phyloP scores from a whole-genome alignment of 2,797 vertebrate genomes.

The Poecilia picta region DNA sequence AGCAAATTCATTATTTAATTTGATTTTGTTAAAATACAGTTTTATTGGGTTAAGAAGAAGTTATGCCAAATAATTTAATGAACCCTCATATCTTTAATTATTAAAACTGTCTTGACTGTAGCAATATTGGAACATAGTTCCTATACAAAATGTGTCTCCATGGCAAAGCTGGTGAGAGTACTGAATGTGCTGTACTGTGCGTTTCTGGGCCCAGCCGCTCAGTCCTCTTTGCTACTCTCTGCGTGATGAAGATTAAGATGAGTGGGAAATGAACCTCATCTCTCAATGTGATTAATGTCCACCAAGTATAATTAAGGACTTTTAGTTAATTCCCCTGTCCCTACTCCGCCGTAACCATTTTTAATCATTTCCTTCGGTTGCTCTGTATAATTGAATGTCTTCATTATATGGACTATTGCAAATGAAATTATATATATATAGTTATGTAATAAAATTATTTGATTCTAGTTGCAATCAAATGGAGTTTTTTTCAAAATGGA shows the following conservation, averaged over 20 bases:
- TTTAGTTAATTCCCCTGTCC: constrained; percentile 84
- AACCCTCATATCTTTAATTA: neutral
- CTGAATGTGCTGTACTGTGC: constrained; percentile 15
- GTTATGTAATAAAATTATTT: constrained; percentile 37
- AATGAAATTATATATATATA: constrained; percentile 29
- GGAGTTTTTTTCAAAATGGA: neutral
- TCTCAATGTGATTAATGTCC: constrained; percentile 81
- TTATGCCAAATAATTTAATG: neutral
- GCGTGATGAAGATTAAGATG: constrained; percentile 81
- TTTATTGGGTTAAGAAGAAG: neutral
- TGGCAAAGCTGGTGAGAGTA: constrained; percentile 15
- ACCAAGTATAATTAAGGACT: constrained; percentile 84
- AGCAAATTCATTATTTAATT: neutral
- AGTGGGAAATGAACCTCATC: constrained; percentile 81
- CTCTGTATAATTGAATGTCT: constrained; percentile 74
- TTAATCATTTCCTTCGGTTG: constrained; percentile 77
- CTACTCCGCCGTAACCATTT: constrained; percentile 71
- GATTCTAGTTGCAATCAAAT: constrained; percentile 28
- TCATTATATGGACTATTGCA: constrained; percentile 48
- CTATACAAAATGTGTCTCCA: constrained; percentile 14
- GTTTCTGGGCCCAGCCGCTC: constrained; percentile 41
- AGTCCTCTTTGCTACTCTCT: constrained; percentile 44
- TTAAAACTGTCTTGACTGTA: neutral
- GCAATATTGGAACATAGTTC: neutral
- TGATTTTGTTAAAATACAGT: neutral